These are phyloP conservation scores for Cyprinodon variegatus DNA, from an alignment of 2,113 vertebrate genomes.

Conservation along the genomic window DNA sequence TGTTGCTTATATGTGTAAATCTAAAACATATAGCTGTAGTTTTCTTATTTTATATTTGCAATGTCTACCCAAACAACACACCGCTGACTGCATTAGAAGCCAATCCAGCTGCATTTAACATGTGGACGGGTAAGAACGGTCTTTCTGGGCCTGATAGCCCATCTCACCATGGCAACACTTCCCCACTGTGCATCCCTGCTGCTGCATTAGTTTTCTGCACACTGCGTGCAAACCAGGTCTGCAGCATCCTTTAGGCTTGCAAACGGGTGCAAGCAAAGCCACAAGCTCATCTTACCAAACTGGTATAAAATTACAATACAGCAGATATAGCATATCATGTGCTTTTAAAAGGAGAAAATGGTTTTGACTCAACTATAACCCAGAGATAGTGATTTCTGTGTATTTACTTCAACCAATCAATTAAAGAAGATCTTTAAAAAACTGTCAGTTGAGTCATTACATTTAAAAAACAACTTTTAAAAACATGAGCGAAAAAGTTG, in stretches of 20 bases:
- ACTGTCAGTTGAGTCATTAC: not conserved
- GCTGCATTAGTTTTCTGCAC: slow-evolving; percentile 70
- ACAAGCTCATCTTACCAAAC: slow-evolving; percentile 1
- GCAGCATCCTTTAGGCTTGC: slow-evolving; percentile 31
- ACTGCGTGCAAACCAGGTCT: slow-evolving; percentile 70
- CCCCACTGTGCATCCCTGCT: slow-evolving; percentile 73
- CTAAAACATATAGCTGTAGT: slow-evolving; percentile 7
- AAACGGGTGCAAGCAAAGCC: slow-evolving; percentile 22
- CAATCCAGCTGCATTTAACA: slow-evolving; percentile 62
- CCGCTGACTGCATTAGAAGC: slow-evolving; percentile 28
- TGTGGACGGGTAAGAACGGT: slow-evolving; percentile 55
- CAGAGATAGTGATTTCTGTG: not conserved
- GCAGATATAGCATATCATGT: not conserved
- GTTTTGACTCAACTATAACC: not conserved
- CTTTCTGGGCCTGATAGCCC: slow-evolving; percentile 64
- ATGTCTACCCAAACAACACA: slow-evolving; percentile 11
- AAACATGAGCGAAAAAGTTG: slow-evolving; percentile 26
- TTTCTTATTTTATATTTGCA: slow-evolving; percentile 7
- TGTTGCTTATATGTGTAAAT: slow-evolving; percentile 8
- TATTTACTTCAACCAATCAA: not conserved
- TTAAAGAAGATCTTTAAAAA: not conserved
- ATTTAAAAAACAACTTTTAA: not conserved
- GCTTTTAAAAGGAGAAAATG: not conserved
- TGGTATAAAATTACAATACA: not conserved
- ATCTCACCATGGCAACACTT: slow-evolving; percentile 82